These are phyloP conservation scores for Isaurus tuberculatus DNA, from an alignment of 92 coral and sea anemone genomes.

Conservation along the genomic window DNA sequence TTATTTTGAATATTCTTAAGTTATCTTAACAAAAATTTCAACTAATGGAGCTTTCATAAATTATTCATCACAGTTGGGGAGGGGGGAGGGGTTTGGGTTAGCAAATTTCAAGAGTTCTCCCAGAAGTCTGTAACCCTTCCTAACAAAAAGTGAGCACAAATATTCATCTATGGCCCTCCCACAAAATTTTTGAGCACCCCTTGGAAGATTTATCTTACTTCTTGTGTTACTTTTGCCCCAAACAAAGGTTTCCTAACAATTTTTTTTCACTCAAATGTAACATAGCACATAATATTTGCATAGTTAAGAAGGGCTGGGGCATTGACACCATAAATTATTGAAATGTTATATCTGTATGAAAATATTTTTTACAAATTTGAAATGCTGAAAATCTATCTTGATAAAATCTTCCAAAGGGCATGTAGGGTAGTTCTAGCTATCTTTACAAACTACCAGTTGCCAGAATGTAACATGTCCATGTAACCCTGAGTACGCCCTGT, in stretches of 20 bases:
- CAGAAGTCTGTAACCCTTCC: conserved; percentile 42
- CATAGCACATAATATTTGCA: conserved; percentile 38
- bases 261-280: conserved; percentile 34
- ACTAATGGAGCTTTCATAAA: conserved; percentile 39
- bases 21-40: conserved; percentile 30
- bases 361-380: conserved; percentile 30
- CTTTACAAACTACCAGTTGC: conserved; percentile 34
- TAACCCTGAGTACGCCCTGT: conserved; percentile 29
- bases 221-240: conserved; percentile 41
- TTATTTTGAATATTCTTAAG: conserved; percentile 39
- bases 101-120: conserved; percentile 30
- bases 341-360: conserved; percentile 32
- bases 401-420: conserved; percentile 33
- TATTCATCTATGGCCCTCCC: conserved; percentile 36
- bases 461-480: conserved; percentile 34
- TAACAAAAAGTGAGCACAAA: conserved; percentile 32
- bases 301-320: conserved; percentile 37
- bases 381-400: conserved; percentile 34
- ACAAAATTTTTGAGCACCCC: conserved; percentile 26
- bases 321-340: conserved; percentile 29
- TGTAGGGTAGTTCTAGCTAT: conserved; percentile 34
- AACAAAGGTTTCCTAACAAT: conserved; percentile 25
- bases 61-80: conserved; percentile 34
- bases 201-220: conserved; percentile 34
- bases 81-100: conserved; percentile 30